phyloP scores from a whole-genome alignment of 2,888 invertebrate genomes.

The Acrocyrtus sp. region DNA sequence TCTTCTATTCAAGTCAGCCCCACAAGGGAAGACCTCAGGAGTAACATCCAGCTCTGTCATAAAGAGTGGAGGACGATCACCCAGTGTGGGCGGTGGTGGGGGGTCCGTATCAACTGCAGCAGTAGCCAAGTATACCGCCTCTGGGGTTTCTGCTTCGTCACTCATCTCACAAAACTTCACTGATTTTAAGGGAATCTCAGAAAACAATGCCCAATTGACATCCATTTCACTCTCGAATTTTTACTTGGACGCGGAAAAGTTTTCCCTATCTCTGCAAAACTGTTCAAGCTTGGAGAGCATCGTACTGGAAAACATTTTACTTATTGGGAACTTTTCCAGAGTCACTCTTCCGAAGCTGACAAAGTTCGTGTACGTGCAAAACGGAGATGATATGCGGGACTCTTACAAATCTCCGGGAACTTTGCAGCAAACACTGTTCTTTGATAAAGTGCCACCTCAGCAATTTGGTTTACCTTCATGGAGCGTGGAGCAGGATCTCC shows the following conservation, averaged over 20 bases:
- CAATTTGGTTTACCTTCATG: no score
- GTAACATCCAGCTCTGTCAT: background rate
- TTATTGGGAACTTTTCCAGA: slow-evolving; percentile 20
- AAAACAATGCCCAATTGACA: background rate
- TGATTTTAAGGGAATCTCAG: slow-evolving; percentile 4
- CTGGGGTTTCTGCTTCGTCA: background rate
- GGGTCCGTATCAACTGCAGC: background rate
- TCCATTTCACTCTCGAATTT: slow-evolving; percentile 20
- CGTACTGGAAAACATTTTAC: slow-evolving; percentile 18
- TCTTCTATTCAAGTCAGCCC: background rate
- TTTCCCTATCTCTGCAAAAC: slow-evolving; percentile 21
- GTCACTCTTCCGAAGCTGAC: slow-evolving; percentile 19
- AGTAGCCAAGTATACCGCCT: background rate
- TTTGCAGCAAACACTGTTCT: slow-evolving; percentile 25
- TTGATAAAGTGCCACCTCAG: slow-evolving; percentile 5
- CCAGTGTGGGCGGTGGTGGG: background rate
- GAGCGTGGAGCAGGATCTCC: slow-evolving; percentile 28
- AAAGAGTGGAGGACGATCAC: background rate
- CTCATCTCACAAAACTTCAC: slow-evolving; percentile 11
- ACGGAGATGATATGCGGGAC: slow-evolving; percentile 27
- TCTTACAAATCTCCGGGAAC: slow-evolving; percentile 31
- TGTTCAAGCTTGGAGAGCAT: slow-evolving; percentile 5
- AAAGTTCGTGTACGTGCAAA: slow-evolving; percentile 21
- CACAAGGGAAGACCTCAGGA: background rate
- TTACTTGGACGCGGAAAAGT: slow-evolving; percentile 16